Percentiles rank a stretch among this genome's conserved stretches.
These are phyloP conservation scores for Leptestheria dahalacensis DNA, from an alignment of 1,140 invertebrate species.

Conservation along the genomic window DNA sequence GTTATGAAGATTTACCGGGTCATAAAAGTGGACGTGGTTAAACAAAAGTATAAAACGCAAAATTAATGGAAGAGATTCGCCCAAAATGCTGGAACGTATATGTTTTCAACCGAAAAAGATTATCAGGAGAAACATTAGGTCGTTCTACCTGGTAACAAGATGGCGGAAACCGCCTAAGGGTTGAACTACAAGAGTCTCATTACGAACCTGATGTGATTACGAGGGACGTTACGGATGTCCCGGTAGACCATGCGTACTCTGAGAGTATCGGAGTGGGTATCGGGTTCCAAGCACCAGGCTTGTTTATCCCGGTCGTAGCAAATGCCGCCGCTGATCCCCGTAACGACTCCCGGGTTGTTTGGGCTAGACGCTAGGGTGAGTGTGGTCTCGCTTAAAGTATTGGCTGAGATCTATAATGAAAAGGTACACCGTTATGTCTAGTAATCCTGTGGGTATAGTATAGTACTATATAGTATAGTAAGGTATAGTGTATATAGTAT, in stretches of 20 bases:
- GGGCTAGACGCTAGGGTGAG: slow-evolving; percentile 2
- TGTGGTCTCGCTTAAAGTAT: slow-evolving; percentile 50
- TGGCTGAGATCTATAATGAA: slow-evolving; percentile 45
- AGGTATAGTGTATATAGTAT: no score
- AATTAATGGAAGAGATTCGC: no score
- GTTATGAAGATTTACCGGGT: no score
- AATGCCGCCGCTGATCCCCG: slow-evolving; percentile 32
- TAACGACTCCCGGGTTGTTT: neutral
- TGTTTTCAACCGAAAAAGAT: neutral
- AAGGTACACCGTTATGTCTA: no score
- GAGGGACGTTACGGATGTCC: slow-evolving; percentile 67
- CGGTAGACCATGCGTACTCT: slow-evolving; percentile 65
- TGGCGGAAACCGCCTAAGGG: slow-evolving; percentile 12
- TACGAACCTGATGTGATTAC: slow-evolving; percentile 52
- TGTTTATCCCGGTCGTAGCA: slow-evolving; percentile 74
- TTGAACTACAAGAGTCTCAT: slow-evolving; percentile 33
- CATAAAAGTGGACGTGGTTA: no score
- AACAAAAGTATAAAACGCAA: no score
- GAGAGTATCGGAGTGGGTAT: slow-evolving; percentile 61
- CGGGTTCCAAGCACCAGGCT: slow-evolving; percentile 64
- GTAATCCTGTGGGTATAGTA: no score
- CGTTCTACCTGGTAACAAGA: slow-evolving; percentile 59
- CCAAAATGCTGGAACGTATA: no score
- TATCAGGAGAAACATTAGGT: slow-evolving; percentile 42
- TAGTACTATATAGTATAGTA: no score